Evolutionary conservation across 2,797 vertebrate species (phyloP), one percentile per base, ranked within the genome.

Genomic region (Synaphobranchus kaupii): DNA sequence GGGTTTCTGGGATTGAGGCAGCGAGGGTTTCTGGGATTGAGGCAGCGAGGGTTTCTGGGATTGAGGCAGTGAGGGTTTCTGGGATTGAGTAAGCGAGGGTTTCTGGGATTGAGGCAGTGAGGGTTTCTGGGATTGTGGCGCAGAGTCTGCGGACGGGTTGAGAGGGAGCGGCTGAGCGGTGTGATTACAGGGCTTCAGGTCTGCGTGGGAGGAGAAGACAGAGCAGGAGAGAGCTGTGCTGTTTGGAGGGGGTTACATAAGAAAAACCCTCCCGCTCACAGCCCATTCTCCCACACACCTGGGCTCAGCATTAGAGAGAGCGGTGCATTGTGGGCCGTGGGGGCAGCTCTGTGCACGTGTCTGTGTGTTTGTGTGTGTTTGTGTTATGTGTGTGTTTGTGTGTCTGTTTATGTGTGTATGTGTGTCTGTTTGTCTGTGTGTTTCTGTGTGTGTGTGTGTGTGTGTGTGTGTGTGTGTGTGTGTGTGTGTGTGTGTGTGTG

Each of bases 201-300:
- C 87, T 88, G 90, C 88, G 91, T 90, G 89, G 89, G 90, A 39
- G 39, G 8, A 8, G 25, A 9, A 66, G 22, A n/a, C 22, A 4
- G 60, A n/a, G 58, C 58, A 17, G 58, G 58, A 52, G 50, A 52
- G 50, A 52, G 84, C 90, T 89, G 86, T 86, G 89, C 87, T 83
- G 81, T 88, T 90, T 89, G 80, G 86, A 89, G 56, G 87, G 88
- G 76, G 85, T 91, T 91, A 91, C 87, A 90, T 92, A 90, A 91
- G 86, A 87, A 86, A 39, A 39, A 39, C 71, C 83, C 73, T 83
- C 80, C 44, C 56, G 48, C 73, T 44, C 6, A 7, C 9, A 54
- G 12, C 52, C 52, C 25, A 5, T 15, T 48, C 58, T 66, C 63
- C 86, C 83, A 90, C 89, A 60, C 90, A 91, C 90, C 90, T 90